Percentiles rank a stretch among this genome's conserved stretches.
Evolutionary conservation across 2,113 vertebrate genomes (phyloP).

Genomic region (Spea bombifrons): DNA sequence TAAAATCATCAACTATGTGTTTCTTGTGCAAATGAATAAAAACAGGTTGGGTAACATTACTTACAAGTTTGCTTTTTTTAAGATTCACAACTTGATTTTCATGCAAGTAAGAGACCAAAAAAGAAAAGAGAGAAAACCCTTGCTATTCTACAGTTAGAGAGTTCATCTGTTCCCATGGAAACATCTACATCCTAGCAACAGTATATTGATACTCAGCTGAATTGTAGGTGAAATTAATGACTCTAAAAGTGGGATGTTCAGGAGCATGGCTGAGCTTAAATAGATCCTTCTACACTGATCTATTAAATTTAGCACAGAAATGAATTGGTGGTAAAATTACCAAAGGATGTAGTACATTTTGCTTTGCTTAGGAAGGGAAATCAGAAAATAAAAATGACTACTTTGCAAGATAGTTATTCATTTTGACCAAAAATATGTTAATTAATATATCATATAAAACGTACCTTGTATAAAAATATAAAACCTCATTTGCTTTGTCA

Average conservation of each 20-base stretch:
- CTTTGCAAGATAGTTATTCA: no score
- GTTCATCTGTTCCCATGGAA: slow-evolving; percentile 41
- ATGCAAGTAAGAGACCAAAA: slow-evolving; percentile 26
- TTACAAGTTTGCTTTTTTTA: slow-evolving; percentile 13
- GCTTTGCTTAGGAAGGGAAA: no score
- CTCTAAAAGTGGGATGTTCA: slow-evolving; percentile 24
- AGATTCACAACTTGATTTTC: slow-evolving; percentile 18
- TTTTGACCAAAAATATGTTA: no score
- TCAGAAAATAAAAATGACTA: no score
- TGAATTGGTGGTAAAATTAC: no score
- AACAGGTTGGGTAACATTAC: slow-evolving; percentile 17
- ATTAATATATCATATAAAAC: no score
- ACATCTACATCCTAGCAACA: slow-evolving; percentile 42
- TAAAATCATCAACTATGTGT: background rate
- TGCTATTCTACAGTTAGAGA: slow-evolving; percentile 18
- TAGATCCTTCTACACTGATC: background rate
- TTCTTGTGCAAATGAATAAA: slow-evolving; percentile 9
- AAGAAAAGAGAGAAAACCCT: slow-evolving; percentile 1
- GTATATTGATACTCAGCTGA: slow-evolving; percentile 35
- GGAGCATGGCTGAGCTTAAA: slow-evolving; percentile 11
- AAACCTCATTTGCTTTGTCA: no score
- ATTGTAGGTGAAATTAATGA: slow-evolving; percentile 3
- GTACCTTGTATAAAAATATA: no score
- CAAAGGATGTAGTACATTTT: no score
- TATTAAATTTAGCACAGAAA: no score